phyloP scores from a whole-genome alignment of 2,113 vertebrate species.

The Stictonetta naevosa region DNA sequence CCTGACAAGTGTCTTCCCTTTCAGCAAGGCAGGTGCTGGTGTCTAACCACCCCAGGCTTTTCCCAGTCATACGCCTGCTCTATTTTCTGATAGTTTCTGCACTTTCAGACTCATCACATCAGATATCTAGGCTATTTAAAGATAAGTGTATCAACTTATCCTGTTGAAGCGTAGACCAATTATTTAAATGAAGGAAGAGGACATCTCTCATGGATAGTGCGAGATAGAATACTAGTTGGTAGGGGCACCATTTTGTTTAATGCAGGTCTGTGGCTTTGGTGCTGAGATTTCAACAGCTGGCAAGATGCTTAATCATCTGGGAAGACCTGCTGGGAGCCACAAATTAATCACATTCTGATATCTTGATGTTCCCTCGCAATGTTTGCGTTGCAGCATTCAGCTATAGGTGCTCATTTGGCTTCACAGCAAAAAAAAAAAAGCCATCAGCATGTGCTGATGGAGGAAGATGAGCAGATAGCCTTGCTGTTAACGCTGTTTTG shows the following conservation, averaged over 20 bases:
- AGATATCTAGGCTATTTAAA: not conserved
- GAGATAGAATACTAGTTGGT: not conserved
- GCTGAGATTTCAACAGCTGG: not conserved
- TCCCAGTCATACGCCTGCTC: accelerated
- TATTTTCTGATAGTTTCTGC: not conserved
- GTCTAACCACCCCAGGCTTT: not conserved
- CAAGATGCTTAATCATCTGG: not conserved
- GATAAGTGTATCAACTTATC: not conserved
- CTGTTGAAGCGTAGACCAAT: not conserved
- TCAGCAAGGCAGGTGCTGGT: not conserved
- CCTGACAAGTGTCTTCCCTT: not conserved
- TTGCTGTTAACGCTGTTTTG: not conserved
- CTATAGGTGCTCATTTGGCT: not conserved
- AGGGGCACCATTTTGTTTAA: not conserved
- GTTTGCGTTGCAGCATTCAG: not conserved
- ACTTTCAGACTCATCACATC: not conserved
- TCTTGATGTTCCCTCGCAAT: not conserved
- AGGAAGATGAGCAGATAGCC: not conserved
- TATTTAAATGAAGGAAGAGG: slow-evolving; percentile 32
- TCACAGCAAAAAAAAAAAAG: not conserved
- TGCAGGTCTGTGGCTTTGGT: not conserved
- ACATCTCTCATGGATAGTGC: not conserved
- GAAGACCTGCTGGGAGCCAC: not conserved
- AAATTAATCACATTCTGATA: not conserved
- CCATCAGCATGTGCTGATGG: accelerated